Conservation (phyloP, 2,888 invertebrate species). For the Hirtodrosophila alboralis region DNA sequence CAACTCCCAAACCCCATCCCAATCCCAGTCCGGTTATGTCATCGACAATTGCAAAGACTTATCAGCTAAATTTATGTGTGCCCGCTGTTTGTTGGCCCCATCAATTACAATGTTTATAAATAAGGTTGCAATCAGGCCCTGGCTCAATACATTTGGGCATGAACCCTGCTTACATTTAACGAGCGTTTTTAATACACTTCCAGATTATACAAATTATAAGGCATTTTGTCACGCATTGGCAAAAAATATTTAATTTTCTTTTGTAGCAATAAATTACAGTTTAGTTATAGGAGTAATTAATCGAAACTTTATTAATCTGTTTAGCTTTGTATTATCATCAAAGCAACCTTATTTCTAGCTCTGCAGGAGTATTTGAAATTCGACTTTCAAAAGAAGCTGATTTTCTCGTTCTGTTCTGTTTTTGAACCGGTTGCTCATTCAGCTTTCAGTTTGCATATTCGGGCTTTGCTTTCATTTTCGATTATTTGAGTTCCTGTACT, state of each 20-base stretch:
- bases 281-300: too few relatives aligned
- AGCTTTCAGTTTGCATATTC: constrained; percentile 10
- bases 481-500: constrained; percentile 48
- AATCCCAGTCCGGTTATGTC: constrained; percentile 46
- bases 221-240: too few relatives aligned
- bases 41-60: constrained; percentile 36
- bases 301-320: too few relatives aligned
- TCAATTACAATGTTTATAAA: constrained; percentile 40
- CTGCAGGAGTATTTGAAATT: too few relatives aligned
- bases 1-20: not conserved
- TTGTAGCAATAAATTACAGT: too few relatives aligned
- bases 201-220: too few relatives aligned
- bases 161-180: constrained; percentile 44
- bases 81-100: constrained; percentile 17
- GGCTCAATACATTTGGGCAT: constrained; percentile 35
- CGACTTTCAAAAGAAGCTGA: too few relatives aligned
- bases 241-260: too few relatives aligned
- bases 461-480: constrained; percentile 48
- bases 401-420: constrained; percentile 25
- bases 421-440: constrained; percentile 42
- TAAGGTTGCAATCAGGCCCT: constrained; percentile 18
- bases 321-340: too few relatives aligned
- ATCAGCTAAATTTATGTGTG: constrained; percentile 13
- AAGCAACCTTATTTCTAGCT: too few relatives aligned
- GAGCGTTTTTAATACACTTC: too few relatives aligned